Evolutionary conservation across 64 coral and sea anemone genomes (phyloP).

Genomic region (Montipora efflorescens): DNA sequence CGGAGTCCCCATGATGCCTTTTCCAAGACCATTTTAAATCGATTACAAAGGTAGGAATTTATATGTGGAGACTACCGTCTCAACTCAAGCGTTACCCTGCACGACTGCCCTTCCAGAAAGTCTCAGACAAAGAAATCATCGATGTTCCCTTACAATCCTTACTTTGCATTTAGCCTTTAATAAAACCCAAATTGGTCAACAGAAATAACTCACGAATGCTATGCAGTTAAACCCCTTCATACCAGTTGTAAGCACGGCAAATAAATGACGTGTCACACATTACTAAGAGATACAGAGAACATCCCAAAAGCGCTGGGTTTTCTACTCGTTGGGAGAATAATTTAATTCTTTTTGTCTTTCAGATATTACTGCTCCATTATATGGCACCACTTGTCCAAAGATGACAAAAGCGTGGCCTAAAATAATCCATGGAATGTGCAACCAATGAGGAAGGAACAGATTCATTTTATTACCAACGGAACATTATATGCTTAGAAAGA

Average conservation of each 20-base stretch:
- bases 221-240: no score
- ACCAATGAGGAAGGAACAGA: background rate
- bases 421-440: background rate
- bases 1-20: slow-evolving; percentile 49
- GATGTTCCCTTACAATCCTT: background rate
- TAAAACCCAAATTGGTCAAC: background rate
- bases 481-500: slow-evolving; percentile 15
- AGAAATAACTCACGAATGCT: no score
- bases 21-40: slow-evolving; percentile 36
- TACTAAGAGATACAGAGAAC: no score
- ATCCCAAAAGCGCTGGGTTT: background rate
- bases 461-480: background rate
- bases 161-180: background rate
- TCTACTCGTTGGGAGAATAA: background rate
- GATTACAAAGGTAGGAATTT: background rate
- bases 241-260: no score
- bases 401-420: background rate
- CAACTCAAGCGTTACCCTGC: background rate
- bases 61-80: no score
- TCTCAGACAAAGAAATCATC: background rate
- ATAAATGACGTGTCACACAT: no score
- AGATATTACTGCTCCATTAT: background rate
- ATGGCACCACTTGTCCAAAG: background rate
- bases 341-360: background rate
- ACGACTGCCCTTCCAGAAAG: background rate